These are phyloP conservation scores for Sesamia nonagrioides DNA, from an alignment of 1,140 invertebrate genomes.

Conservation along the genomic window DNA sequence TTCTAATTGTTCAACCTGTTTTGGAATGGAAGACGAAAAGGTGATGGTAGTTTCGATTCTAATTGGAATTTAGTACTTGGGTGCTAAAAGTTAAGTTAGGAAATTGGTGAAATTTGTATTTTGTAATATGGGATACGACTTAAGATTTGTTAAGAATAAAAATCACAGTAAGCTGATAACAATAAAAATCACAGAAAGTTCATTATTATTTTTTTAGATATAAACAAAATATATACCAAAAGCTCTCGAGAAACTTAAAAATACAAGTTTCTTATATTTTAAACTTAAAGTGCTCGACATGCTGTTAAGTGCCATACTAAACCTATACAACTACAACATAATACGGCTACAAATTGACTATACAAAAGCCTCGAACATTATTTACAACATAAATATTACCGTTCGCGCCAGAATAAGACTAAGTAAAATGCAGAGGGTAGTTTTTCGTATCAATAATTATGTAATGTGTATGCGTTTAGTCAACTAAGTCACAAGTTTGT, in stretches of 20 bases:
- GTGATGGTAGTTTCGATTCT: neutral
- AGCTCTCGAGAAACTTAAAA: neutral
- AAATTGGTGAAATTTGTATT: neutral
- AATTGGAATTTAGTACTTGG: neutral
- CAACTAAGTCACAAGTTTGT: no score
- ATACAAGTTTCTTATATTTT: neutral
- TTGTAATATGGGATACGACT: no score
- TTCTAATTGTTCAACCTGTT: slow-evolving; percentile 91
- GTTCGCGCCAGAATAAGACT: slow-evolving; percentile 2
- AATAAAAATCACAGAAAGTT: no score
- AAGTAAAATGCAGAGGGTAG: no score
- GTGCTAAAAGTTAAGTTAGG: neutral
- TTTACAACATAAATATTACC: neutral
- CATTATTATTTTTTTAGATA: no score
- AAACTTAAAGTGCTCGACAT: slow-evolving; percentile 40
- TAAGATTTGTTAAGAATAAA: no score
- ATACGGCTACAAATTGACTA: neutral
- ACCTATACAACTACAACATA: neutral
- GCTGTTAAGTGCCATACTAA: slow-evolving; percentile 48
- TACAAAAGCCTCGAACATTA: neutral
- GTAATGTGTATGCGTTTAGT: no score
- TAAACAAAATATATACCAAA: no score
- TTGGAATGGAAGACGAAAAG: neutral
- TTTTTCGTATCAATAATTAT: no score
- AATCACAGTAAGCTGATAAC: no score